Percentiles rank a stretch among this genome's conserved stretches.
Conservation (phyloP, 2,888 invertebrate genomes). For the Pachymerium ferrugineum region DNA sequence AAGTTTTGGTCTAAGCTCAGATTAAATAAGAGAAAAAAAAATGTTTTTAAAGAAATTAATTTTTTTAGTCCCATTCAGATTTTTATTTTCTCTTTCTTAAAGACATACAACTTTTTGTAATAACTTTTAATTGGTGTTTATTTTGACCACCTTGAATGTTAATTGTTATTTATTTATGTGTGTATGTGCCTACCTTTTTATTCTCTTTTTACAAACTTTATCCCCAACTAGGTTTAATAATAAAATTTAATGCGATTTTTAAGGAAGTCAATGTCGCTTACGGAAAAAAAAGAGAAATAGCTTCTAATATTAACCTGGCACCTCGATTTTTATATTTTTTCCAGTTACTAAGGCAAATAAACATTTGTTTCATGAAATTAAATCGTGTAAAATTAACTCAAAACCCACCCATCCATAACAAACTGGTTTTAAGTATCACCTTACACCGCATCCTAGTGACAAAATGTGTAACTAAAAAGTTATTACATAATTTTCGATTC, state of each 20-base stretch:
- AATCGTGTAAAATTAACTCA: not conserved
- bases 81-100: too few relatives aligned
- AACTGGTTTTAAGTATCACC: too few relatives aligned
- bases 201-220: not conserved
- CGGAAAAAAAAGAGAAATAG: not conserved
- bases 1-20: not conserved
- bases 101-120: too few relatives aligned
- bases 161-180: constrained; percentile 1
- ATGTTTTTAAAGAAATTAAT: not conserved
- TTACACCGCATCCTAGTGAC: too few relatives aligned
- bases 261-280: not conserved
- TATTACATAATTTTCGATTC: too few relatives aligned
- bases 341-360: not conserved
- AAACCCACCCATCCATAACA: not conserved
- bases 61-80: too few relatives aligned
- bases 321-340: not conserved
- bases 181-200: not conserved
- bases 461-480: too few relatives aligned
- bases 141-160: not conserved
- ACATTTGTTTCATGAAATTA: not conserved
- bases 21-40: not conserved
- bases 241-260: not conserved
- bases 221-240: not conserved
- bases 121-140: too few relatives aligned
- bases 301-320: not conserved